phyloP scores from a whole-genome alignment of 2,113 vertebrate species.

The Platanista minor region DNA sequence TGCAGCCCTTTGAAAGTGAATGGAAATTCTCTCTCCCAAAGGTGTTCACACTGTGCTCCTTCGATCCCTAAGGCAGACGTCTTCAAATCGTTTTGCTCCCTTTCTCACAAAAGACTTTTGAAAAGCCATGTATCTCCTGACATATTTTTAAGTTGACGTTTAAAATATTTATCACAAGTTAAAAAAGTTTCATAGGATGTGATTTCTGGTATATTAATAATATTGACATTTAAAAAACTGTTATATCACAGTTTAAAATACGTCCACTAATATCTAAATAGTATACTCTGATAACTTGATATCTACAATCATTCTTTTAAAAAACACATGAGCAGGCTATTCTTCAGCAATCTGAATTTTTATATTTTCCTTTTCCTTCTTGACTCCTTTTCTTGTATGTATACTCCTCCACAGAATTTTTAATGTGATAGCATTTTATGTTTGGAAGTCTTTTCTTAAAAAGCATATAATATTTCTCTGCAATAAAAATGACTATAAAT shows the following conservation, averaged over 20 bases:
- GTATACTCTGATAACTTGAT: background rate
- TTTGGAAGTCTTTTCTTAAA: constrained; percentile 32
- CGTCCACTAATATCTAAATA: background rate
- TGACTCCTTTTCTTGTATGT: background rate
- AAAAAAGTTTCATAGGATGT: background rate
- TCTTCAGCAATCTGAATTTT: background rate
- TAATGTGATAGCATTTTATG: constrained; percentile 6
- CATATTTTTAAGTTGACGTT: constrained; percentile 30
- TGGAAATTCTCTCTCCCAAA: background rate
- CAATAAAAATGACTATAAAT: background rate
- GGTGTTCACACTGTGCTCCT: background rate
- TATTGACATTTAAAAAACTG: background rate
- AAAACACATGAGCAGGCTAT: background rate
- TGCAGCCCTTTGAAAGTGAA: background rate
- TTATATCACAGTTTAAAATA: background rate
- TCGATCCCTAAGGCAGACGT: background rate
- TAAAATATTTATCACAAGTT: background rate
- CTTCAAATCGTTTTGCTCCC: background rate
- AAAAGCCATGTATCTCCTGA: background rate
- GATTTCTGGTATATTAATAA: background rate
- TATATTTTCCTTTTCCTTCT: background rate
- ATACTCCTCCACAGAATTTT: background rate
- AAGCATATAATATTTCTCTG: constrained; percentile 4
- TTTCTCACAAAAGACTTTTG: background rate
- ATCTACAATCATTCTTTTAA: background rate